Evolutionary conservation across 2,113 vertebrate genomes (phyloP), one percentile per base, ranked within the genome.

Genomic region (Hepsetus odoe): DNA sequence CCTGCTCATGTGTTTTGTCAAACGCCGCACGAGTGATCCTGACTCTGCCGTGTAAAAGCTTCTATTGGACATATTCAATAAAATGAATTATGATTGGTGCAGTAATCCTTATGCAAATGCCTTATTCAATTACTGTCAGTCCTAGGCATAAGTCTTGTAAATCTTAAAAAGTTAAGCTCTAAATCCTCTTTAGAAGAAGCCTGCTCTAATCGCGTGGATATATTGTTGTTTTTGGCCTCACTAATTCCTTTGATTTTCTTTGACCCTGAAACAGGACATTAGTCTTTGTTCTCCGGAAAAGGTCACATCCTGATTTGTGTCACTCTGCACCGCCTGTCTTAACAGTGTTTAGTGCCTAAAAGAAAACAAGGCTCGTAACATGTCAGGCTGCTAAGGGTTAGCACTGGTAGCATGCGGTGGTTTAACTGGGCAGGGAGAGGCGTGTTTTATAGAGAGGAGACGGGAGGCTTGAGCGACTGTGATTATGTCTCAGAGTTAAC

Each of bases 151-250:
- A 91, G 92, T 92, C 91, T 88, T 89, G 90, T 89, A 90, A 91
- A 93, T 93, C 92, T 93, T 92, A 85, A 93, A 92, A 92, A 91
- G 89, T 92, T 92, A 92, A 94, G 89, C 93, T 91, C 79, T 84
- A 94, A 94, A 94, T 93, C 93, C 93, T 91, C 91, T 93, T 93
- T 92, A 86, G 87, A 87, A 83, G 87, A 89, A 88, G 88, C 85
- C 79, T 35, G 81, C 88, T 87, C 82, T 91, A 91, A 92, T 91
- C 89, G 28, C 86, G 77, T 87, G 90, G 91, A 91, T 93, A 91
- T 90, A 91, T 90, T 92, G 89, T 92, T 92, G 87, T 92, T 91
- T 81, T 90, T 87, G 73, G 78, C 88, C 83, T 82, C 82, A 86
- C 86, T 89, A 91, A 91, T 90, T 90, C 89, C 80, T 85, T 67